Conservation (phyloP, 2,797 vertebrate genomes). For the Paguma larvata region DNA sequence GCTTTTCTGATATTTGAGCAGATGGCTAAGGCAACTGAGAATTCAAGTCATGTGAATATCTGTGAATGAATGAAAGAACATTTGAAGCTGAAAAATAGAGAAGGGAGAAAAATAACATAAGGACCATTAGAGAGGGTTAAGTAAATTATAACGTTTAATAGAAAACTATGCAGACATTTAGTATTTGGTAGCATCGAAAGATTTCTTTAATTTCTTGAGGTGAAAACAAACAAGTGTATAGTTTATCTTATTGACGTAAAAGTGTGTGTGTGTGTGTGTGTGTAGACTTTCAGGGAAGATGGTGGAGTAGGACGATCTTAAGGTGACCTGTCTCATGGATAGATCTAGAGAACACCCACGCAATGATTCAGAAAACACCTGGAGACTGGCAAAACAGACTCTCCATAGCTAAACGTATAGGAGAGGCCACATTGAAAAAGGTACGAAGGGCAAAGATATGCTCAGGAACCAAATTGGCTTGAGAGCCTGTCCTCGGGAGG, state of each 20-base stretch:
- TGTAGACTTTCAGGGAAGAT: neutral
- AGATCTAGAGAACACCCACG: neutral
- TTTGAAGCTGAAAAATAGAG: neutral
- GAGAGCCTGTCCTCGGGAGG: neutral
- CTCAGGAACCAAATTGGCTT: neutral
- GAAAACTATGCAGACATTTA: neutral
- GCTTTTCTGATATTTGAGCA: neutral
- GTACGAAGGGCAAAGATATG: neutral
- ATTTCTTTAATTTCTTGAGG: neutral
- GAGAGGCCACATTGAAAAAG: neutral
- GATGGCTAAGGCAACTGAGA: neutral
- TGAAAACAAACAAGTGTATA: neutral
- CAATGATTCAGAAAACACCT: neutral
- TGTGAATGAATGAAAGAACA: neutral
- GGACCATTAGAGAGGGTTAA: neutral
- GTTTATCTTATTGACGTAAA: neutral
- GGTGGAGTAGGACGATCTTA: neutral
- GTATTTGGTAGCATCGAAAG: neutral
- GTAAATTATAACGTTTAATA: constrained; percentile 1
- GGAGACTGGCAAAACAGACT: neutral
- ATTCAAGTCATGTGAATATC: neutral
- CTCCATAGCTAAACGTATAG: neutral
- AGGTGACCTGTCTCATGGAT: neutral
- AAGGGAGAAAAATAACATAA: constrained; percentile 6
- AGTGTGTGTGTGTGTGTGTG: neutral